Percentiles rank a stretch among this genome's conserved stretches.
These are phyloP conservation scores for Ptilodon capucinus DNA, from an alignment of 2,888 invertebrate genomes.

Conservation along the genomic window DNA sequence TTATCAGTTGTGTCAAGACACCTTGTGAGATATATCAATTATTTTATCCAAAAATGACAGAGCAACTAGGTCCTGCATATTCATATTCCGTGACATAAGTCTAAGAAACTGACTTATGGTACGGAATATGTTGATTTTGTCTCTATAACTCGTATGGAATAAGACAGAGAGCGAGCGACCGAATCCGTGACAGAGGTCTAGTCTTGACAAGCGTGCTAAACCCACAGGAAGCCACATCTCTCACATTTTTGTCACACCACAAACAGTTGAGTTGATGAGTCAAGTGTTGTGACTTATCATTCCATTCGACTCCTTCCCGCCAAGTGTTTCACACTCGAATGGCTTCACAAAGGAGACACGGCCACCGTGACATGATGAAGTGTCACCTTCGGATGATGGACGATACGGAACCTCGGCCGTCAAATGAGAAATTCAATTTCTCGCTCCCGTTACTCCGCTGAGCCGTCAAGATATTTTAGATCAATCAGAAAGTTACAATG, in stretches of 20 bases:
- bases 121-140: too few species aligned
- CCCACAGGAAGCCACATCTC: too few species aligned
- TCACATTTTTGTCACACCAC: not conserved
- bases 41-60: too few species aligned
- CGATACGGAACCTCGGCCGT: constrained; percentile 62
- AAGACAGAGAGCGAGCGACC: too few species aligned
- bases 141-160: too few species aligned
- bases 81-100: too few species aligned
- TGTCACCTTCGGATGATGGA: constrained; percentile 74
- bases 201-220: too few species aligned
- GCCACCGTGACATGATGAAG: constrained; percentile 72
- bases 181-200: too few species aligned
- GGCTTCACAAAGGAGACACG: constrained; percentile 58
- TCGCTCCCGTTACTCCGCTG: constrained; percentile 60
- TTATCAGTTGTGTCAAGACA: too few species aligned
- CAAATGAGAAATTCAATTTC: constrained; percentile 78
- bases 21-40: too few species aligned
- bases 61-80: too few species aligned
- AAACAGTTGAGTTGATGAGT: not conserved
- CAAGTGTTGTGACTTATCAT: constrained; percentile 7
- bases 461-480: constrained; percentile 37
- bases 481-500: constrained; percentile 35
- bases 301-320: constrained; percentile 40
- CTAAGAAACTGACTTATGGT: too few species aligned
- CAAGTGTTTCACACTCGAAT: constrained; percentile 63